Evolutionary conservation across 2,113 vertebrate genomes (phyloP).

Genomic region (Oriolus oriolus): DNA sequence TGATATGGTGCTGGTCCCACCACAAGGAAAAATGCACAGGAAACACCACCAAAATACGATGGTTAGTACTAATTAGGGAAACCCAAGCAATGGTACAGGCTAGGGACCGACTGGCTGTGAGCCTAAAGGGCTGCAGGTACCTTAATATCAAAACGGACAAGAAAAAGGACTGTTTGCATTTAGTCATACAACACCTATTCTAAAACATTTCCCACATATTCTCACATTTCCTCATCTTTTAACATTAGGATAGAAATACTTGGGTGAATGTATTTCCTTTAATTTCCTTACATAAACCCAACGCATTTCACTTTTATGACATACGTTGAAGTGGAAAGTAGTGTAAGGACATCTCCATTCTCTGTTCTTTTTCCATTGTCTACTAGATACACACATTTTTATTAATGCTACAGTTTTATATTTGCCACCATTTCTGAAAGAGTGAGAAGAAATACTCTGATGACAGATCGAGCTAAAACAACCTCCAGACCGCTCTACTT

Average conservation of each 20-base stretch:
- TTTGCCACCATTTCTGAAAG: not conserved
- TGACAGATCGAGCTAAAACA: not conserved
- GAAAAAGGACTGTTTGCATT: not conserved
- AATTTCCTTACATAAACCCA: not conserved
- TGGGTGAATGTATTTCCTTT: not conserved
- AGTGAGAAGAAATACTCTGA: not conserved
- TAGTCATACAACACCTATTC: not conserved
- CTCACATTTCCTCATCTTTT: not conserved
- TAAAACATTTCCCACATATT: not conserved
- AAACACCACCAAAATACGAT: not conserved
- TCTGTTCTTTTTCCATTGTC: not conserved
- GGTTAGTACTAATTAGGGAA: not conserved
- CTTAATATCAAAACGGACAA: not conserved
- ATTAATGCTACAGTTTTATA: not conserved
- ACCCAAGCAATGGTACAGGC: not conserved
- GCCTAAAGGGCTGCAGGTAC: not conserved
- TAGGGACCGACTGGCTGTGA: not conserved
- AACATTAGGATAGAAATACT: not conserved
- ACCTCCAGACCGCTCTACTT: not conserved
- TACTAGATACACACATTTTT: not conserved
- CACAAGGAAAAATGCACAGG: not conserved
- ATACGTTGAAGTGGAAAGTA: not conserved
- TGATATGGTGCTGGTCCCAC: not conserved
- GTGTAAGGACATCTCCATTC: not conserved
- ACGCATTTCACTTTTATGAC: not conserved